Base-by-base conservation (phyloP, 2,113 vertebrate genomes). In the Ramphastos sulfuratus region DNA sequence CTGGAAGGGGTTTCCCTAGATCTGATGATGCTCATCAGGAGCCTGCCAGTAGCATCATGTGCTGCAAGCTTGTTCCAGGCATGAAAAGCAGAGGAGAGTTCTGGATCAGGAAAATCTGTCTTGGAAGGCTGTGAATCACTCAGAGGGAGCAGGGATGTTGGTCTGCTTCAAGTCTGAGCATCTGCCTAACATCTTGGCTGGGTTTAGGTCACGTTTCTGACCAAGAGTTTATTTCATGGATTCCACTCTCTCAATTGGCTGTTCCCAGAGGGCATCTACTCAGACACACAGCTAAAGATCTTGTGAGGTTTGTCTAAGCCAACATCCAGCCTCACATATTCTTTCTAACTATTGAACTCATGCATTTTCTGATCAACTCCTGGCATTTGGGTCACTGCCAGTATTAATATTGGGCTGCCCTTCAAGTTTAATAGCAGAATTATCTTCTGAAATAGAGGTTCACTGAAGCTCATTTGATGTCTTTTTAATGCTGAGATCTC, bases 171-270 rank as follows among this genome's bases (percentile, higher is more conserved):
- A 66, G 31, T 61, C 5, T 39, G 69, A 86, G 88, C 42, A 42
- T 42, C 42, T 42, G 42, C 42, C 42, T 42, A 42, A 42, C 42
- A 42, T 42, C 44, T 74, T 85, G 72, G 24, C 39, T 76, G 77
- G 58, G 42, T 48, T 86, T 35, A 17, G 67, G 61, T 72, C 81
- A 56, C 77, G 56, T 56, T 94, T 61, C 46, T 66, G 72, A 80
- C 61, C 85, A 85, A 72, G 4, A 33, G 82, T 86, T 95, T 89
- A 67, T 72, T 89, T 75, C 78, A 69, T 48, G 64, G 91, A 89
- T 87, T 92, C 89, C 82, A 59, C 78, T 59, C 61, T 71, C 42
- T 76, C 85, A 86, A 66, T 59, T 55, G n/a, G 28, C 89, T 64
- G 0, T 89, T 89, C 83, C 72, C 83, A 92, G 67, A 84, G 64